Conservation (phyloP, 2,888 invertebrate species). For the Oligia latruncula region DNA sequence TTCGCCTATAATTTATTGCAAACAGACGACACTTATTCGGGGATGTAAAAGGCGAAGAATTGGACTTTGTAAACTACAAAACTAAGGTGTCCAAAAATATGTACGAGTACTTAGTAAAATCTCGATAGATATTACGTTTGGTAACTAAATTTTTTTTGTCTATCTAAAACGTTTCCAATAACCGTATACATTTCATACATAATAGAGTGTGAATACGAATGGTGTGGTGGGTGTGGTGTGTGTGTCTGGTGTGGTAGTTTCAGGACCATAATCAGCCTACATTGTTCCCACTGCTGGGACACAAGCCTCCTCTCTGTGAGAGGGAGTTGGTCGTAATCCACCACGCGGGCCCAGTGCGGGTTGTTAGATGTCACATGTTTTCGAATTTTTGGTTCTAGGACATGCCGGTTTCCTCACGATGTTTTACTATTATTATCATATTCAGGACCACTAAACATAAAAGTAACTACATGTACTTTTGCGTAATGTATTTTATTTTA, state of each 20-base stretch:
- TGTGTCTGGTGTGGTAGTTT: too few relatives aligned
- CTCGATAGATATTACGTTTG: neutral
- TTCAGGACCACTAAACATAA: too few relatives aligned
- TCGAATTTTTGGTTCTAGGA: neutral
- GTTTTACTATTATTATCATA: too few relatives aligned
- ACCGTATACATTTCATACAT: neutral
- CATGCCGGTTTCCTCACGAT: neutral
- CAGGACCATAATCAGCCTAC: neutral
- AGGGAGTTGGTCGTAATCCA: neutral
- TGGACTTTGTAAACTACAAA: neutral
- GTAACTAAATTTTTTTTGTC: neutral
- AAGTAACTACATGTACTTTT: too few relatives aligned
- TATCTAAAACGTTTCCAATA: neutral
- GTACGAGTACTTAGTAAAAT: neutral
- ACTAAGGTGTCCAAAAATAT: neutral
- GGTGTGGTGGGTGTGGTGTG: too few relatives aligned
- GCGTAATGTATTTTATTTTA: neutral
- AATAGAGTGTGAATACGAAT: too few relatives aligned
- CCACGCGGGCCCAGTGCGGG: too few relatives aligned
- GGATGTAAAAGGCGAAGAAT: constrained; percentile 32
- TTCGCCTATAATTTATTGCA: constrained; percentile 76
- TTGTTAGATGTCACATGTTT: neutral
- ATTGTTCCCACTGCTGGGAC: neutral
- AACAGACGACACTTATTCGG: constrained; percentile 69
- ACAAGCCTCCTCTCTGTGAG: neutral